A percentile compares a stretch with the other conserved stretches of the same genome.
Conservation (phyloP, 1,140 invertebrate genomes). For the Yoshiicerus persimilis region DNA sequence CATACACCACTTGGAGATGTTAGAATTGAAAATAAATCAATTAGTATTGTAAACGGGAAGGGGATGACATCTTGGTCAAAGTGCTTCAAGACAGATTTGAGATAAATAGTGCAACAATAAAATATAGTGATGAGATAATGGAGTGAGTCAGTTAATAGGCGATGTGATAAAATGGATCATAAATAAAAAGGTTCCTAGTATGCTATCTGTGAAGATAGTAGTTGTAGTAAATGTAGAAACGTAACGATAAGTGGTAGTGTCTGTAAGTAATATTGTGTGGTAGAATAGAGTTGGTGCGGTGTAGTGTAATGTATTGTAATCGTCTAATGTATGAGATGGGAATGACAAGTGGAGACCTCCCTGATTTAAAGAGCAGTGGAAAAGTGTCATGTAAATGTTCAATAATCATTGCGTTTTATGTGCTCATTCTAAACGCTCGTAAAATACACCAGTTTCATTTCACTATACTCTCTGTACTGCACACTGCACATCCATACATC, state of each 20-base stretch:
- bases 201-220: background rate
- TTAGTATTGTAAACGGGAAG: background rate
- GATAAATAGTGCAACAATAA: background rate
- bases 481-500: background rate
- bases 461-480: background rate
- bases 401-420: constrained; percentile 42
- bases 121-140: background rate
- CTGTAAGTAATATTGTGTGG: background rate
- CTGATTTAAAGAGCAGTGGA: constrained; percentile 37
- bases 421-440: constrained; percentile 26
- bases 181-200: background rate
- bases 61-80: background rate
- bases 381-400: constrained; percentile 38
- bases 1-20: too few relatives aligned
- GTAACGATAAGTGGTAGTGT: background rate
- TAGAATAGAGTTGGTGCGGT: background rate
- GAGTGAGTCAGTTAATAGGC: background rate
- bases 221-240: background rate
- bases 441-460: constrained; percentile 33
- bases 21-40: background rate
- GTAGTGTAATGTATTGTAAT: background rate
- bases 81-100: background rate
- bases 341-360: constrained; percentile 32
- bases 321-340: background rate
- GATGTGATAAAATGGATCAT: constrained; percentile 1